Percentiles rank a stretch among this genome's conserved stretches.
These are phyloP conservation scores for Ferrisia virgata DNA, from an alignment of 2,888 invertebrate species.

Conservation along the genomic window DNA sequence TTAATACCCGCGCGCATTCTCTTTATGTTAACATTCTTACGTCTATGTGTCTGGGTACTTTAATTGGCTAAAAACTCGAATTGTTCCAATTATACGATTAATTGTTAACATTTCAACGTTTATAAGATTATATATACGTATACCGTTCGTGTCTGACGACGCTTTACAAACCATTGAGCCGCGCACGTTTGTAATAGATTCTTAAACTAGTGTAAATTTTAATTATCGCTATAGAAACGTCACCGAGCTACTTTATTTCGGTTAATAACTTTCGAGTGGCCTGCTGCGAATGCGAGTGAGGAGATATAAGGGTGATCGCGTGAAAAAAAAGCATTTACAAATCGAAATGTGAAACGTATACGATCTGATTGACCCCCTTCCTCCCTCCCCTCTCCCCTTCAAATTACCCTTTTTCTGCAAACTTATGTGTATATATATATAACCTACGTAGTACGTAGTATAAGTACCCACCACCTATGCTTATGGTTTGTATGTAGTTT, in stretches of 20 bases:
- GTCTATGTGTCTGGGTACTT: conserved; percentile 39
- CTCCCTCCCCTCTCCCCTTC: too few relatives aligned
- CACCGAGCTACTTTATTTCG: conserved; percentile 10
- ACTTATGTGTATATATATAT: too few relatives aligned
- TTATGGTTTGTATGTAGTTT: too few relatives aligned
- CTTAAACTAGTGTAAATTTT: conserved; percentile 28
- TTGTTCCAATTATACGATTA: conserved; percentile 43
- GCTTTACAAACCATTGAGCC: background rate
- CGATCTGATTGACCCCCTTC: background rate
- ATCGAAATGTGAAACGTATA: background rate
- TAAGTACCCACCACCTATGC: too few relatives aligned
- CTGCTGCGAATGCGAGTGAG: background rate
- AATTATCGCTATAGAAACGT: conserved; percentile 19
- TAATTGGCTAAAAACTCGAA: conserved; percentile 41
- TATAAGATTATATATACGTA: conserved; percentile 42
- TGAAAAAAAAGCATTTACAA: background rate
- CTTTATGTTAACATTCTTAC: conserved; percentile 19
- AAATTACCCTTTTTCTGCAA: background rate
- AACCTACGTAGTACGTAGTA: too few relatives aligned
- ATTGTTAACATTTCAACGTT: conserved; percentile 44
- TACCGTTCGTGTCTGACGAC: conserved; percentile 27
- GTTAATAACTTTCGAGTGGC: background rate
- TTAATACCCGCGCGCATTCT: background rate
- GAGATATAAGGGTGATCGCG: background rate
- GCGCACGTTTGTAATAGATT: background rate